phyloP scores from a whole-genome alignment of 2,888 invertebrate species.

The Nemurella pictetii region DNA sequence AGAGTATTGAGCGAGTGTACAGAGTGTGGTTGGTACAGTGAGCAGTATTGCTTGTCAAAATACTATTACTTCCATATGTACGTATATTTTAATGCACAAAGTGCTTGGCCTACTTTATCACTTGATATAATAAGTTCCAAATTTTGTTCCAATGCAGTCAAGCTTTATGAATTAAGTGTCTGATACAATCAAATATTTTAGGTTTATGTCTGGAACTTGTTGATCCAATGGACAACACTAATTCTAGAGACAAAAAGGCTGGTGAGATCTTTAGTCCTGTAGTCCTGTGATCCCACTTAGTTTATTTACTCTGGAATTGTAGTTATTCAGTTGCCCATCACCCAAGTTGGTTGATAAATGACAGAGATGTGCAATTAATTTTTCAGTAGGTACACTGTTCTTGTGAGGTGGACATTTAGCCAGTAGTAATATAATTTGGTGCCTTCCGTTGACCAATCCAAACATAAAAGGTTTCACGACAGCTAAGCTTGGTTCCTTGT shows the following conservation, averaged over 20 bases:
- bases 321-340: no score
- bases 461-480: not conserved
- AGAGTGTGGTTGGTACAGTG: not conserved
- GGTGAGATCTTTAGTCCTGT: no score
- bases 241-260: no score
- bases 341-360: not conserved
- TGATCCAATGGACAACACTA: no score
- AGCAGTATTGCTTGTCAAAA: not conserved
- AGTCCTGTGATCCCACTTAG: no score
- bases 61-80: not conserved
- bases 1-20: not conserved
- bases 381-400: not conserved
- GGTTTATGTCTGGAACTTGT: not conserved
- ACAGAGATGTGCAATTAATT: not conserved
- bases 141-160: not conserved
- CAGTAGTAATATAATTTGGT: no score
- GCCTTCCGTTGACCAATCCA: not conserved
- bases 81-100: not conserved
- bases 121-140: not conserved
- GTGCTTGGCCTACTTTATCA: not conserved
- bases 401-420: no score
- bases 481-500: slow-evolving; percentile 11
- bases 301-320: no score
- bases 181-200: not conserved
- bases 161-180: not conserved